Percentiles rank a stretch among this genome's conserved stretches.
Evolutionary conservation across 1,140 invertebrate genomes (phyloP).

Genomic region (Sinella curviseta): DNA sequence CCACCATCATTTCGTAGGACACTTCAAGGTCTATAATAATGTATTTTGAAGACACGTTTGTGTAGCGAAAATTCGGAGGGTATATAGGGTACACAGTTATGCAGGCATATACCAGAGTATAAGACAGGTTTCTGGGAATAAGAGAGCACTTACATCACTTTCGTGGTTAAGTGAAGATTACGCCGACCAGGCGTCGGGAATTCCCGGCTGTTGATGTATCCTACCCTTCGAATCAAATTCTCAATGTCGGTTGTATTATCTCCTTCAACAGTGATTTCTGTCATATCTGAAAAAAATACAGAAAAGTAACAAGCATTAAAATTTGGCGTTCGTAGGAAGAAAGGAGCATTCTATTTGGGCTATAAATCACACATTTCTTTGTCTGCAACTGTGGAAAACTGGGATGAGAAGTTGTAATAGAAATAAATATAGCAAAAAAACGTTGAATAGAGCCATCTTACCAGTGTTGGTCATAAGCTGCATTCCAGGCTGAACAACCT

Average conservation of each 20-base stretch:
- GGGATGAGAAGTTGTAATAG: not conserved
- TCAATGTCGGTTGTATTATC: constrained; percentile 87
- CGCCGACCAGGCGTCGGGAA: constrained; percentile 89
- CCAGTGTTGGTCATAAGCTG: constrained; percentile 68
- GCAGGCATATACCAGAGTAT: not conserved
- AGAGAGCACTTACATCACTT: constrained; percentile 63
- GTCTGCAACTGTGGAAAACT: too few relatives aligned
- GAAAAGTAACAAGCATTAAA: not conserved
- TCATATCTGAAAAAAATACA: constrained; percentile 66
- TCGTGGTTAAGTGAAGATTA: constrained; percentile 79
- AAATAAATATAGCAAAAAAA: not conserved
- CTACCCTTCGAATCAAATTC: constrained; percentile 79
- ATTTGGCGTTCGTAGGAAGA: too few relatives aligned
- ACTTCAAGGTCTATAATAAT: constrained; percentile 17
- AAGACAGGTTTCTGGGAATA: not conserved
- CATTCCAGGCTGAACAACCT: constrained; percentile 73
- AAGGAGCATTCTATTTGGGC: too few relatives aligned
- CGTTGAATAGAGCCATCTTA: constrained; percentile 43
- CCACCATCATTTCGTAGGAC: constrained; percentile 8
- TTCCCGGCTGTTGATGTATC: constrained; percentile 84
- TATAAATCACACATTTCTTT: too few relatives aligned
- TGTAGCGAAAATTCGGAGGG: too few relatives aligned
- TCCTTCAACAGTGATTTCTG: constrained; percentile 86
- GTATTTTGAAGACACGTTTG: not conserved
- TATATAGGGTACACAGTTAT: not conserved